phyloP scores from a whole-genome alignment of 2,797 vertebrate species.

The Chaetophractus vellerosus region DNA sequence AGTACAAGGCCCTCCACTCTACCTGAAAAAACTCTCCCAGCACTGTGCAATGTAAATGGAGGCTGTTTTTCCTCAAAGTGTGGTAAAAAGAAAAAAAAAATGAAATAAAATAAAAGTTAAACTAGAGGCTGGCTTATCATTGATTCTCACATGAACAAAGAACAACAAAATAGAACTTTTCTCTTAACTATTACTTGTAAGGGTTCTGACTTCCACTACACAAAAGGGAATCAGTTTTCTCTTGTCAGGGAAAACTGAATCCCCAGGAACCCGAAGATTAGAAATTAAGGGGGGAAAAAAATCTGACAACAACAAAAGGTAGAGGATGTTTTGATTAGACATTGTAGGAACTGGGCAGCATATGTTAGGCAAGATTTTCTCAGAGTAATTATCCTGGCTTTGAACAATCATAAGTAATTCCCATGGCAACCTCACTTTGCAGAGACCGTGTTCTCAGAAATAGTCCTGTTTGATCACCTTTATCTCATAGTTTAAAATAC shows the following conservation, averaged over 20 bases:
- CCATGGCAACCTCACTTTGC: conserved; percentile 84
- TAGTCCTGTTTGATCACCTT: conserved; percentile 30
- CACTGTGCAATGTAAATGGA: background rate
- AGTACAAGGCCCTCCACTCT: background rate
- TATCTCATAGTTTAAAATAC: background rate
- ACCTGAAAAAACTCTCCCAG: background rate
- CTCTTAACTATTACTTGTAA: background rate
- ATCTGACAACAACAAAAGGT: background rate
- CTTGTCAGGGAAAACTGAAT: conserved; percentile 1
- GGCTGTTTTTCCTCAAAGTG: background rate
- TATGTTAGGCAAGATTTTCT: conserved; percentile 76
- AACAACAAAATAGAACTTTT: background rate
- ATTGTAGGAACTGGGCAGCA: conserved; percentile 34
- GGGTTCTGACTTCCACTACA: background rate
- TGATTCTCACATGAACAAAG: background rate
- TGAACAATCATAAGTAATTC: conserved; percentile 78
- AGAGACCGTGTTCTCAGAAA: conserved; percentile 79
- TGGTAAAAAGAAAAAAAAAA: no score
- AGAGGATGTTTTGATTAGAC: conserved; percentile 63
- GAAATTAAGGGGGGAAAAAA: background rate
- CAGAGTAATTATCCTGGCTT: conserved; percentile 81
- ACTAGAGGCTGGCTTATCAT: background rate
- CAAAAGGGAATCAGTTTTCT: background rate
- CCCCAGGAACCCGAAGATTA: background rate
- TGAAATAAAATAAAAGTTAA: background rate